Conservation (phyloP, 2,113 vertebrate species). For the Chaetodon trifascialis region DNA sequence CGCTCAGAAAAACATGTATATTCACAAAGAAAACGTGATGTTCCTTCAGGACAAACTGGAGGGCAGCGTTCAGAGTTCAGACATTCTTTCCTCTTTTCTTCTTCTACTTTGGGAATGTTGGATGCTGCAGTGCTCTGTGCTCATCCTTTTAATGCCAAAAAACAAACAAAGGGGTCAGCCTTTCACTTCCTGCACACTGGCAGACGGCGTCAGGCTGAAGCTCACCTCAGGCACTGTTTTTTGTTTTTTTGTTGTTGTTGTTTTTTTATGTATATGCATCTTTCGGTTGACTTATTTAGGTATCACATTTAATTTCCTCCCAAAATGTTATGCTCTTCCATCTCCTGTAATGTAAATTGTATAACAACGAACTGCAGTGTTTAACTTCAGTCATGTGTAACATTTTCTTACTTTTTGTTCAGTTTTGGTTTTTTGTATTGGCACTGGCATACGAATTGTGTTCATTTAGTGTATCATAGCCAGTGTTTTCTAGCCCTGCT, state of each 20-base stretch:
- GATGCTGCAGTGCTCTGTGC: constrained; percentile 82
- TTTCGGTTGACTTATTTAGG: constrained; percentile 39
- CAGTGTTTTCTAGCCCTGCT: constrained; percentile 23
- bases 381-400: constrained; percentile 85
- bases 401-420: constrained; percentile 86
- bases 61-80: constrained; percentile 30
- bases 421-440: constrained; percentile 79
- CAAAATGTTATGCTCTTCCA: constrained; percentile 87
- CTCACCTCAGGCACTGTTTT: constrained; percentile 88
- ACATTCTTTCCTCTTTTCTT: constrained; percentile 22
- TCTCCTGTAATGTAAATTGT: constrained; percentile 87
- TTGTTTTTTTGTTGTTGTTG: not conserved
- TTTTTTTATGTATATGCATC: constrained; percentile 19
- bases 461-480: constrained; percentile 37
- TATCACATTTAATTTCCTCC: constrained; percentile 84
- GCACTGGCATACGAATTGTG: constrained; percentile 76
- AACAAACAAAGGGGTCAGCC: constrained; percentile 34
- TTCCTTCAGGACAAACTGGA: not conserved
- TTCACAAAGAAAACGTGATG: constrained; percentile 4
- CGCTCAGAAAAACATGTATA: constrained; percentile 7
- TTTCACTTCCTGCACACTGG: constrained; percentile 79
- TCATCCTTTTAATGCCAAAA: constrained; percentile 87
- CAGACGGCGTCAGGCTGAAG: constrained; percentile 87
- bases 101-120: constrained; percentile 69
- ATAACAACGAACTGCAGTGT: constrained; percentile 86